Conservation (phyloP, 2,113 vertebrate genomes). For the Tachycineta bicolor region DNA sequence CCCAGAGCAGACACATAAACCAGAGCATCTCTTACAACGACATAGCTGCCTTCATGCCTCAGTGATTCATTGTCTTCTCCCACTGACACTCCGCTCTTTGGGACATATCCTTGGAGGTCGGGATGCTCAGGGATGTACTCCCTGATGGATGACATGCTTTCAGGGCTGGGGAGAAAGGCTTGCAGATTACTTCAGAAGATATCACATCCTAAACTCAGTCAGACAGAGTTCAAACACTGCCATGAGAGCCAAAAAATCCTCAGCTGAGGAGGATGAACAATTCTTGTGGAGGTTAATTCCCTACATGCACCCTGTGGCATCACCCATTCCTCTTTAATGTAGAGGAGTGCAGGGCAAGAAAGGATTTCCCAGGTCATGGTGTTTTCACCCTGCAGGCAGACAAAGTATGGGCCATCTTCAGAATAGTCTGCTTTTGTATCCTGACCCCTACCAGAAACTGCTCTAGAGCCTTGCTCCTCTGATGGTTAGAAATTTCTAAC, state of each 20-base stretch:
- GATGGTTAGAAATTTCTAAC: neutral
- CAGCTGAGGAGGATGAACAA: neutral
- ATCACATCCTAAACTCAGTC: neutral
- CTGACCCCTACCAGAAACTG: neutral
- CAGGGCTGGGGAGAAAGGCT: neutral
- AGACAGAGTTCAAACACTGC: neutral
- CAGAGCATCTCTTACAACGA: neutral
- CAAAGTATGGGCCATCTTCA: neutral
- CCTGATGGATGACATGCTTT: neutral
- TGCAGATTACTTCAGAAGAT: neutral
- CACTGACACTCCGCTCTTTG: neutral
- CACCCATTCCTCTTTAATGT: accelerated
- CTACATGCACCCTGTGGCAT: accelerated
- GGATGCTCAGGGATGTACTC: neutral
- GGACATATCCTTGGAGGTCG: neutral
- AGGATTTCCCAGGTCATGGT: neutral
- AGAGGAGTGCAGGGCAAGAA: neutral
- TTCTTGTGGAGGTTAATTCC: neutral
- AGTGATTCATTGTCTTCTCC: neutral
- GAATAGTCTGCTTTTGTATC: neutral
- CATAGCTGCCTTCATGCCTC: neutral
- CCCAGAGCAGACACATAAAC: neutral
- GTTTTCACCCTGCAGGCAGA: neutral
- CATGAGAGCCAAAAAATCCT: neutral
- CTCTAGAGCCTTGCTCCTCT: neutral